Evolutionary conservation across 2,797 vertebrate genomes (phyloP), one percentile per base, ranked within the genome.

Genomic region (Amblyraja radiata): DNA sequence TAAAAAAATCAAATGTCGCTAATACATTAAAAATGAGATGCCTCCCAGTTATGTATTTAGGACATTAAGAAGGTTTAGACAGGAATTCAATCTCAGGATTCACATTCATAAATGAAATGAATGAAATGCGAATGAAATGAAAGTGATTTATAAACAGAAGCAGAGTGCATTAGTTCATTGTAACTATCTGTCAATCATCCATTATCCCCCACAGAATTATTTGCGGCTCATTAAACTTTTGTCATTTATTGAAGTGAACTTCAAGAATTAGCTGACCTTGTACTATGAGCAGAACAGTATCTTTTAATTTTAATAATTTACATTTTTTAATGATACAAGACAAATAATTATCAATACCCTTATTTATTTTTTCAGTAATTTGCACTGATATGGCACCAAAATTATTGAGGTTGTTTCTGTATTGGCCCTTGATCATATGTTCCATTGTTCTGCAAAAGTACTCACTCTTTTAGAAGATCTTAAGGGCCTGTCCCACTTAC

Each of bases 61-160:
- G 36, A 6, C 32, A 80, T 36, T 80, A 46, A 18, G 13, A 16
- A 80, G 32, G 14, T 80, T 80, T 39, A 36, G 78, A 80, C 36
- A 80, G 78, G 32, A 80, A 80, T 80, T 80, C 78, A 80, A 36
- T 46, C 78, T 80, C 78, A 80, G 16, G 78, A 80, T 80, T 80
- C n/a, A 79, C 77, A 79, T 79, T 80, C 36, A 80, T 80, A 39
- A 80, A 39, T 16, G 14, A 7, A 46, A 46, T 46, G 46, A 46
- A 46, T 46, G 46, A 46, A 46, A 46, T 46, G 14, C 36, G 32
- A 80, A 80, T 39, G 7, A 80, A 80, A 32, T 80, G 32, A 21
- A 80, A 80, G 36, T 39, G 32, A 39, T 80, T 80, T 80, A 39
- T 39, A 39, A 36, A 80, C 78, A 80, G 36, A 78, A 80, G 36